Evolutionary conservation across 2,888 invertebrate genomes (phyloP).

Genomic region (Tipula confusa): DNA sequence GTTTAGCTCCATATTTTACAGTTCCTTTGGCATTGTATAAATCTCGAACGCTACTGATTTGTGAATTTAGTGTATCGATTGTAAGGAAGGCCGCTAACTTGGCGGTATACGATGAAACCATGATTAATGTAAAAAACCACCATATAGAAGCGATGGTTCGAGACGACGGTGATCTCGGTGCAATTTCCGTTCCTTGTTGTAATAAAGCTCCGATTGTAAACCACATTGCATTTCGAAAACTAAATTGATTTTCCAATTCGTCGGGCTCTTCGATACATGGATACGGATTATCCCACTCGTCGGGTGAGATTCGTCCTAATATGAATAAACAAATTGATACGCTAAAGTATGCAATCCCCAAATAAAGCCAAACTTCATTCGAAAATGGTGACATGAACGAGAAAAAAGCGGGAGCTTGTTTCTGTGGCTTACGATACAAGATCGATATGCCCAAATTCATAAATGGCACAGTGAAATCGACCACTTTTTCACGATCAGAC

Average conservation of each 20-base stretch:
- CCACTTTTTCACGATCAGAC: conserved; percentile 78
- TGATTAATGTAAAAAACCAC: conserved; percentile 85
- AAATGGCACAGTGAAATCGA: conserved; percentile 94
- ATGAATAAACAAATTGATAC: conserved; percentile 76
- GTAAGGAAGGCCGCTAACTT: conserved; percentile 88
- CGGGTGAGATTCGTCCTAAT: conserved; percentile 74
- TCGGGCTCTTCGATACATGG: conserved; percentile 81
- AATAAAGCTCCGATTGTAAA: conserved; percentile 79
- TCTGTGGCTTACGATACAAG: conserved; percentile 79
- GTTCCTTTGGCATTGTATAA: conserved; percentile 70
- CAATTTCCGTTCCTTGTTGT: conserved; percentile 84
- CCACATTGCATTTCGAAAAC: conserved; percentile 80
- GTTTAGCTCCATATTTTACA: conserved; percentile 82
- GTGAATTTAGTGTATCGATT: conserved; percentile 66
- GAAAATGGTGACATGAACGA: conserved; percentile 91
- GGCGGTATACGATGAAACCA: conserved; percentile 78
- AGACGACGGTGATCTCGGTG: conserved; percentile 83
- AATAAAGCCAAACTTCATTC: conserved; percentile 76
- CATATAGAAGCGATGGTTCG: conserved; percentile 80
- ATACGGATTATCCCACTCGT: conserved; percentile 85
- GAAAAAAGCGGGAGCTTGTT: conserved; percentile 80
- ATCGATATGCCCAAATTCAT: conserved; percentile 93
- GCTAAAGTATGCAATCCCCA: conserved; percentile 74
- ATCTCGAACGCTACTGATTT: conserved; percentile 77
- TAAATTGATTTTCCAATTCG: conserved; percentile 78